Conservation (phyloP, 2,113 vertebrate species). For the Tursiops truncatus region DNA sequence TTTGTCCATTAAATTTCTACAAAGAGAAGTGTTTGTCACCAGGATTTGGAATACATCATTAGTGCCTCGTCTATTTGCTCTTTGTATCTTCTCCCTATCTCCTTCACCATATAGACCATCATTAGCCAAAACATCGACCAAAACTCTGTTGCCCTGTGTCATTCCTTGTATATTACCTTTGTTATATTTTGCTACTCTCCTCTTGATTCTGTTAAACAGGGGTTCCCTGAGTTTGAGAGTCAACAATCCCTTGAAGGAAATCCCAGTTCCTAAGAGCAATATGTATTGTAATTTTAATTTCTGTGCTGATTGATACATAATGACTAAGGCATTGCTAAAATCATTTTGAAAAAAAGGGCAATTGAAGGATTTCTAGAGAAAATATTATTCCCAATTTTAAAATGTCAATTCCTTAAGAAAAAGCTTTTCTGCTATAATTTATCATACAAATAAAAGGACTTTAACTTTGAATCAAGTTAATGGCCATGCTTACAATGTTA, state of each 20-base stretch:
- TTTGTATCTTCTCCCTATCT: not conserved
- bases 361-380: not conserved
- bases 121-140: not conserved
- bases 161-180: not conserved
- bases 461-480: not conserved
- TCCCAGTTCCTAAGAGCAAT: not conserved
- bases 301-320: not conserved
- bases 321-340: not conserved
- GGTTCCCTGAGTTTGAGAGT: not conserved
- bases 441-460: not conserved
- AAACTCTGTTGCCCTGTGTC: not conserved
- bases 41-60: not conserved
- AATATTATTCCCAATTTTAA: not conserved
- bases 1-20: not conserved
- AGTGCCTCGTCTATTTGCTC: not conserved
- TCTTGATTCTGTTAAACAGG: not conserved
- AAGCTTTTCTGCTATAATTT: not conserved
- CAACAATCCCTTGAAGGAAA: not conserved
- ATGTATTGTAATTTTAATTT: not conserved
- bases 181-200: not conserved
- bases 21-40: not conserved
- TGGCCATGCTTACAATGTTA: not conserved
- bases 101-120: fast-evolving
- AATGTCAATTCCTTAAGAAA: not conserved
- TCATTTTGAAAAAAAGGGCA: not conserved